Conservation (phyloP, 2,113 vertebrate genomes). For the Xyliphius kryptos region DNA sequence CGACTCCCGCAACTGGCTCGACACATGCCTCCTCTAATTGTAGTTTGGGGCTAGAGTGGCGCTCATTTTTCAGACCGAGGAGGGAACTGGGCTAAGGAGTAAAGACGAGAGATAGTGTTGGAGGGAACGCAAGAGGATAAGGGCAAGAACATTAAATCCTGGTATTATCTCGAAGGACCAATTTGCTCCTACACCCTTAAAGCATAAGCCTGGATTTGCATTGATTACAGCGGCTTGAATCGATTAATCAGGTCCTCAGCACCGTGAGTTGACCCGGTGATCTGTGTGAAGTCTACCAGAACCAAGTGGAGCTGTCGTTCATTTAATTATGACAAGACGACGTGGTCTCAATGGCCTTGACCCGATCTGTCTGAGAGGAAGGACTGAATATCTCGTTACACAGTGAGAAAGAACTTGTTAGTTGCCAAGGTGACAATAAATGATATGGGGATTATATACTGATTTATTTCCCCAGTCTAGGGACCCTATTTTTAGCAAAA, state of each 20-base stretch:
- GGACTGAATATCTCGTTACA: neutral
- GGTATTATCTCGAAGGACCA: slow-evolving; percentile 21
- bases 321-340: too few species aligned
- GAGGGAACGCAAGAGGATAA: neutral
- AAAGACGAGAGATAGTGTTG: slow-evolving; percentile 7
- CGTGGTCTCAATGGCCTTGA: slow-evolving; percentile 27
- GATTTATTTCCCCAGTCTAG: too few species aligned
- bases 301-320: neutral
- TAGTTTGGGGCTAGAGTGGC: slow-evolving; percentile 42
- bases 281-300: neutral
- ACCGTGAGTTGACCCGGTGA: neutral
- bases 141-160: slow-evolving; percentile 5
- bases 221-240: slow-evolving; percentile 30
- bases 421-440: too few species aligned
- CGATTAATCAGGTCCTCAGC: slow-evolving; percentile 30
- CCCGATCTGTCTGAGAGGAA: slow-evolving; percentile 1
- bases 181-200: slow-evolving; percentile 5
- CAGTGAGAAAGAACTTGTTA: too few species aligned
- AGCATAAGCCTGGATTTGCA: slow-evolving; percentile 25
- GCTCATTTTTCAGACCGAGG: slow-evolving; percentile 34
- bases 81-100: slow-evolving; percentile 30
- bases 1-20: slow-evolving; percentile 25
- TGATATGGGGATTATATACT: too few species aligned
- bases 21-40: slow-evolving; percentile 48
- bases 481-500: too few species aligned